Base-by-base conservation (phyloP, 2,888 invertebrate species). In the Spatulosminthurus flaviceps region DNA sequence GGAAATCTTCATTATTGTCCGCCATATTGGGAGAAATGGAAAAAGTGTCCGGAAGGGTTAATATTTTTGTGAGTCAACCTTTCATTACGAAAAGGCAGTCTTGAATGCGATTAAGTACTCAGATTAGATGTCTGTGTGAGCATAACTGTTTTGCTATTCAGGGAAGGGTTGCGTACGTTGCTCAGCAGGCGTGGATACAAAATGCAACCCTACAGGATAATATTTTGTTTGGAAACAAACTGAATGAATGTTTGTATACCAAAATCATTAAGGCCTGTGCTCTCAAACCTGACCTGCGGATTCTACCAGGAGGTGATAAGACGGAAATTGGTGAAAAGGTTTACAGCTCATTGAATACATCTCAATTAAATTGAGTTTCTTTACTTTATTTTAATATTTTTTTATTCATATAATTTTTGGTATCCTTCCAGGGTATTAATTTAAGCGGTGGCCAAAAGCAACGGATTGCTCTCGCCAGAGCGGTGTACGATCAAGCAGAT, bases 321-420 rank as follows among this genome's bases (percentile, higher is more conserved):
- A 99, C 98, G 0, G 98, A 99, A 90, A 98, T 99, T 84, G 99
- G 99, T 81, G 99, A 99, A 88, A 98, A 98, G 89, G 90, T 89
- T 82, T 87, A 51, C 4, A 51, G 5, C 51, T 13, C 13, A 41
- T 41, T 41, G 13, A 41, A 41, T n/a, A n/a, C n/a, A n/a, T 34
- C 4, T 34, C 34, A 34, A 34, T 34, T 34, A 7, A 34, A 34
- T 9, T 34, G 9, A 34, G 9, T 34, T 34, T 34, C 34, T 34
- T 9, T 34, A 34, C 34, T 4, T 60, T 60, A 16, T 13, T 60
- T 5, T 60, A 19, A 60, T 60, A 21, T 60, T 60, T 60, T 19
- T 43, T 9, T 43, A 43, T 43, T 43, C 43, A 60, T 21, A 21
- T n/a, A 7, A 21, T 13, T 61, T 21, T 61, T 61, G 22, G 7